These are phyloP conservation scores for Condylura cristata DNA, from an alignment of 2,113 vertebrate genomes.

Conservation along the genomic window DNA sequence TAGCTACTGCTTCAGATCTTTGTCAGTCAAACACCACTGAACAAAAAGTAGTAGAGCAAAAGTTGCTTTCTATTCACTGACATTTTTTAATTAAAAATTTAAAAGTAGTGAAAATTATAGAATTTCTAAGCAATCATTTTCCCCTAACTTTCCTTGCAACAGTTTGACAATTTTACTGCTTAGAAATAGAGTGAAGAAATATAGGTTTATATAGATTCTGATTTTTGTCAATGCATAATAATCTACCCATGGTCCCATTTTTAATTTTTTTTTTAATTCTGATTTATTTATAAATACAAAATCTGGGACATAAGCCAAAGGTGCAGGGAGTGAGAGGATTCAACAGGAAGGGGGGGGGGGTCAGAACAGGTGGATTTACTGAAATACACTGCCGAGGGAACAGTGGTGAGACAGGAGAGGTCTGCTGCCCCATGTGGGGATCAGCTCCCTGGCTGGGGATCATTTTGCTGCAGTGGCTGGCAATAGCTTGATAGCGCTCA, in stretches of 20 bases:
- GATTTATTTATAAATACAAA: too few relatives aligned
- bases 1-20: background rate
- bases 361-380: too few relatives aligned
- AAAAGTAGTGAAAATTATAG: background rate
- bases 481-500: too few relatives aligned
- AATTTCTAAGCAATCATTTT: background rate
- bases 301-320: too few relatives aligned
- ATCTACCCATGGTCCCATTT: background rate
- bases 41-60: background rate
- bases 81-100: background rate
- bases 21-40: background rate
- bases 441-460: too few relatives aligned
- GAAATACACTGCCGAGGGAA: too few relatives aligned
- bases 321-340: too few relatives aligned
- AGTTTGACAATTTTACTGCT: background rate
- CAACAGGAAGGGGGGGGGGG: too few relatives aligned
- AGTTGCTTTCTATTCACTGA: background rate
- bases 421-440: too few relatives aligned
- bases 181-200: background rate
- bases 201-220: background rate
- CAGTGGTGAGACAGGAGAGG: too few relatives aligned
- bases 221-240: constrained; percentile 20
- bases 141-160: background rate
- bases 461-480: too few relatives aligned
- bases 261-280: background rate